Base-by-base conservation (phyloP, 2,113 vertebrate genomes). In the Bubalus kerabau region DNA sequence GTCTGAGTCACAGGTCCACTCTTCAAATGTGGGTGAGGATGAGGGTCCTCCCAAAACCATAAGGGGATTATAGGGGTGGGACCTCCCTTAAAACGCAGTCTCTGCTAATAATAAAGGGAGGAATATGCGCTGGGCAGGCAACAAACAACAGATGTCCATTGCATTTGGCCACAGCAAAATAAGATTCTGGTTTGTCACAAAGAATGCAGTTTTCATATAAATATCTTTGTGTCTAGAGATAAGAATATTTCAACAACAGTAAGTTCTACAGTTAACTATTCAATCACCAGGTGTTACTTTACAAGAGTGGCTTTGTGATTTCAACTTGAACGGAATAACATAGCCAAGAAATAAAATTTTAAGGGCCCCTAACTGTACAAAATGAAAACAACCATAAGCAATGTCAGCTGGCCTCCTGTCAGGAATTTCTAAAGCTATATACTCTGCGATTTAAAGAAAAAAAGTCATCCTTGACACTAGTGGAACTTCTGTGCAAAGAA, bases 161-260 rank as follows among this genome's bases (percentile, higher is more conserved):
- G 67, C 95, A 98, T 97, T 97, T 97, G 97, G 97, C 94, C 95
- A 94, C 67, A 87, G 86, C 89, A 97, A 98, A 98, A 97, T 94
- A 98, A 97, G 96, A 97, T 97, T 95, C 96, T 96, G 83, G 94
- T 97, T 97, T 96, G 89, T 97, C 90, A 91, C 92, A 97, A 97
- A 98, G 97, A 97, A 97, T 96, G 82, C 95, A 94, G 97, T 97
- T 98, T 97, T 97, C 91, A 91, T 98, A 97, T 97, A 96, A 98
- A 98, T 95, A 97, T 97, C 96, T 96, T 94, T 96, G 94, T 94
- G 95, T 82, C 90, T 92, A 97, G 94, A 98, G 97, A 98, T 97
- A 97, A 97, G 96, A 97, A 92, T 96, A 97, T 96, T 98, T 97
- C 74, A 11, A 95, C 94, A 97, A 93, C 92, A 96, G 94, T 87